Evolutionary conservation across 2,113 vertebrate species (phyloP).

Genomic region (Butorides virescens): DNA sequence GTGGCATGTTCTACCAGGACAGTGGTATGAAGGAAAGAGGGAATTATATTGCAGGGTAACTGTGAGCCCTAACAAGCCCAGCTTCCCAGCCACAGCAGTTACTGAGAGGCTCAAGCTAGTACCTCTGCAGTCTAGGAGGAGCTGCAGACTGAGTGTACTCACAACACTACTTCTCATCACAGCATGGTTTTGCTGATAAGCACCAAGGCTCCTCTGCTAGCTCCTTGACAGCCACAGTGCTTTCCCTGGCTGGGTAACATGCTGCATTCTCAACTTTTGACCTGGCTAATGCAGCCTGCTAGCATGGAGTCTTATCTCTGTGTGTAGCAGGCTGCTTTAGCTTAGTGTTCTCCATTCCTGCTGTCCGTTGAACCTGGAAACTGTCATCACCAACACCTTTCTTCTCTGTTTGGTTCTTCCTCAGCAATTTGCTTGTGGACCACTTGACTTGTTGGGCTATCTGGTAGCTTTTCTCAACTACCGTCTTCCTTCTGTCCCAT

Average conservation of each 20-base stretch:
- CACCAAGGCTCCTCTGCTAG: neutral
- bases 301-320: neutral
- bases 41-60: neutral
- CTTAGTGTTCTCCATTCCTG: neutral
- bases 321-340: neutral
- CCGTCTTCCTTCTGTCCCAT: neutral
- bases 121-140: neutral
- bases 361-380: neutral
- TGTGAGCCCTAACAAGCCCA: neutral
- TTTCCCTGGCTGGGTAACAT: neutral
- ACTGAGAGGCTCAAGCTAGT: neutral
- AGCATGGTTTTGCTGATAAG: neutral
- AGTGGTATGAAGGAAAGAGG: neutral
- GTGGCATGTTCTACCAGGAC: neutral
- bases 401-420: neutral
- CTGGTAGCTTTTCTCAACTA: neutral
- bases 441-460: neutral
- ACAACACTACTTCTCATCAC: neutral
- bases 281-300: neutral
- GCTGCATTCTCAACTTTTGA: neutral
- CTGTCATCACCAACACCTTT: neutral
- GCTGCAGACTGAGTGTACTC: neutral
- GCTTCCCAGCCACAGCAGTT: neutral
- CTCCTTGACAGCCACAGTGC: neutral
- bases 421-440: neutral